Percentiles rank a stretch among this genome's conserved stretches.
phyloP scores from a whole-genome alignment of 2,797 vertebrate genomes.

The Saxicola maurus region DNA sequence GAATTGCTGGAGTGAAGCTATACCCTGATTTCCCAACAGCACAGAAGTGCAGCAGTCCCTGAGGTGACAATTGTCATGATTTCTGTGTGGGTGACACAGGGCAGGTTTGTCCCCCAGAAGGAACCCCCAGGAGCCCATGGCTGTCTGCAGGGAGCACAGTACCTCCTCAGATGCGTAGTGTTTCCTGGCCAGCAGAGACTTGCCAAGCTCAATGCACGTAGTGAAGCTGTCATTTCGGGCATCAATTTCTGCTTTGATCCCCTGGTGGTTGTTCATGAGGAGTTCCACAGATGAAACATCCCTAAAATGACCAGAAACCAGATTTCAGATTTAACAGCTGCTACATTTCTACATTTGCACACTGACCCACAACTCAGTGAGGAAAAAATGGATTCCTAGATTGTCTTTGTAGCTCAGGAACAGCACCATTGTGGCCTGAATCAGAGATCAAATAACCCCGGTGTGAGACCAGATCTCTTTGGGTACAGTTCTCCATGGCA shows the following conservation, averaged over 20 bases:
- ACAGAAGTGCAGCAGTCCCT: background rate
- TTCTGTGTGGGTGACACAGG: background rate
- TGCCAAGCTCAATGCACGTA: constrained; percentile 91
- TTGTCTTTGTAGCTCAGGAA: background rate
- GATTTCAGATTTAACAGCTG: background rate
- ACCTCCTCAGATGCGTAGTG: constrained; percentile 95
- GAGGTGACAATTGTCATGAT: background rate
- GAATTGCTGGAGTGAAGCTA: background rate
- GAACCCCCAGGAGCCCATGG: background rate
- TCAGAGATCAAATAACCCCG: background rate
- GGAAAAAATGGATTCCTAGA: background rate
- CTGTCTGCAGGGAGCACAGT: background rate
- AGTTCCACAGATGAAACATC: constrained; percentile 95
- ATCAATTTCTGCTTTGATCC: constrained; percentile 96
- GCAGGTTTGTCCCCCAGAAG: background rate
- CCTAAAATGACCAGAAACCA: constrained; percentile 66
- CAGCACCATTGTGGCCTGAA: background rate
- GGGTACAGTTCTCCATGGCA: background rate
- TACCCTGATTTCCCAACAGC: background rate
- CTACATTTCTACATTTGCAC: background rate
- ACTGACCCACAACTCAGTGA: background rate
- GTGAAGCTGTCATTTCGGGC: constrained; percentile 96
- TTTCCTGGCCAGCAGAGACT: constrained; percentile 89
- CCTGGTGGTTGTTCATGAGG: constrained; percentile 98
- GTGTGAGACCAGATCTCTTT: background rate